Evolutionary conservation across 1,140 invertebrate genomes (phyloP).

Genomic region (Teleopsis dalmanni): DNA sequence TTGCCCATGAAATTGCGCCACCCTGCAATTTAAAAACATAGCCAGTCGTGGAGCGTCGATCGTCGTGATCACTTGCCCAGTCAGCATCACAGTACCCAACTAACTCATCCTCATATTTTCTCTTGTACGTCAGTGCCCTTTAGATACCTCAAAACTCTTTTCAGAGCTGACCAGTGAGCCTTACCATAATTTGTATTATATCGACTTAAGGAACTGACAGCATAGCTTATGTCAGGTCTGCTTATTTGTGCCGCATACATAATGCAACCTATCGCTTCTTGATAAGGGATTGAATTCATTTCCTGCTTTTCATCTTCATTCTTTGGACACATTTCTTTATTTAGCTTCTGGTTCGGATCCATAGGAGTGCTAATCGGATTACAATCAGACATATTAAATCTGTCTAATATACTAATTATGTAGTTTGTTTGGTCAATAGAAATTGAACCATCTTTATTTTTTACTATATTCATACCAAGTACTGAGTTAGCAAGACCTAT

Average conservation of each 20-base stretch:
- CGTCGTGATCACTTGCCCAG: neutral
- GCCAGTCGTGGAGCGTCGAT: slow-evolving; percentile 38
- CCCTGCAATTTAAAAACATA: slow-evolving; percentile 25
- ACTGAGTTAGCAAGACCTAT: slow-evolving; percentile 7
- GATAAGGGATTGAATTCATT: neutral
- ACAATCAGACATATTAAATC: slow-evolving; percentile 33
- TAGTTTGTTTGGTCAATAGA: slow-evolving; percentile 25
- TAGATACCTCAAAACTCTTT: slow-evolving; percentile 1
- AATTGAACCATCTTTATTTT: slow-evolving; percentile 14
- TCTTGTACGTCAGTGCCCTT: neutral
- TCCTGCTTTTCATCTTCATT: slow-evolving; percentile 12
- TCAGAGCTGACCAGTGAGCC: neutral
- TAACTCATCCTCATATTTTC: neutral
- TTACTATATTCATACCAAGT: slow-evolving; percentile 4
- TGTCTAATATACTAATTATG: slow-evolving; percentile 5
- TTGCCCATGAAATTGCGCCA: slow-evolving; percentile 15
- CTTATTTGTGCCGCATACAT: slow-evolving; percentile 4
- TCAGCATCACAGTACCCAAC: slow-evolving; percentile 3
- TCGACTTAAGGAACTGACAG: slow-evolving; percentile 5
- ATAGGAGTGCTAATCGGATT: slow-evolving; percentile 22
- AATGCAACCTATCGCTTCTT: slow-evolving; percentile 1
- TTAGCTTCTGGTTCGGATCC: slow-evolving; percentile 24
- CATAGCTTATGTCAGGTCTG: slow-evolving; percentile 39
- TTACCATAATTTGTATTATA: neutral
- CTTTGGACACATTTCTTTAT: slow-evolving; percentile 14